These are phyloP conservation scores for Graptemys geographica DNA, from an alignment of 2,797 vertebrate species.

Conservation along the genomic window DNA sequence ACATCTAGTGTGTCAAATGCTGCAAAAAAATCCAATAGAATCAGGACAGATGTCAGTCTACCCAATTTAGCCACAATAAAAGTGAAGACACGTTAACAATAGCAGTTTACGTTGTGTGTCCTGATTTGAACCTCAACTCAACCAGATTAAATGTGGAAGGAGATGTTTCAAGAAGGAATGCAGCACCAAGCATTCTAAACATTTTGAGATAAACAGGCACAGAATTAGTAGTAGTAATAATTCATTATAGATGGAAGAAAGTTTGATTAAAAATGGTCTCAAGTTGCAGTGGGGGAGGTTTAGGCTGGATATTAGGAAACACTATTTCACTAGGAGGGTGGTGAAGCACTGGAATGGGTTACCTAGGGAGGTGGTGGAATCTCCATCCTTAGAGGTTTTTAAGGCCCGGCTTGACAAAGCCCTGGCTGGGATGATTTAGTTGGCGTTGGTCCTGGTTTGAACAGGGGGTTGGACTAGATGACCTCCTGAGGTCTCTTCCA, in stretches of 20 bases:
- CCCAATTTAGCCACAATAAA: neutral
- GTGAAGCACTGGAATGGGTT: too few relatives aligned
- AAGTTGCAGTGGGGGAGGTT: too few relatives aligned
- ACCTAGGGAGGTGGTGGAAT: too few relatives aligned
- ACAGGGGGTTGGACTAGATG: too few relatives aligned
- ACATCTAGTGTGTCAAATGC: neutral
- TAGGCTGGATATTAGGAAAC: too few relatives aligned
- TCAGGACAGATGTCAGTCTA: neutral
- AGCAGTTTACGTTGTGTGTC: neutral
- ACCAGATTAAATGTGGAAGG: neutral
- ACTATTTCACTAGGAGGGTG: too few relatives aligned
- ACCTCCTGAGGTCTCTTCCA: too few relatives aligned
- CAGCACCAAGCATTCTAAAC: neutral
- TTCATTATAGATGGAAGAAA: neutral
- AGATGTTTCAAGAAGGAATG: neutral
- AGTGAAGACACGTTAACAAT: neutral
- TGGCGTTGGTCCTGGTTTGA: too few relatives aligned
- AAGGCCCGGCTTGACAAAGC: too few relatives aligned
- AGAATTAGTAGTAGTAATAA: neutral
- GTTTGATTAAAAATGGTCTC: neutral
- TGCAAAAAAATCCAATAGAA: neutral
- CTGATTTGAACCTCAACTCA: neutral
- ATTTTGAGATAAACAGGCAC: neutral
- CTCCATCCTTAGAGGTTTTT: too few relatives aligned
- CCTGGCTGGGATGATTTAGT: too few relatives aligned